These are phyloP conservation scores for Drosophila neonasuta DNA, from an alignment of 2,888 invertebrate species.

Conservation along the genomic window DNA sequence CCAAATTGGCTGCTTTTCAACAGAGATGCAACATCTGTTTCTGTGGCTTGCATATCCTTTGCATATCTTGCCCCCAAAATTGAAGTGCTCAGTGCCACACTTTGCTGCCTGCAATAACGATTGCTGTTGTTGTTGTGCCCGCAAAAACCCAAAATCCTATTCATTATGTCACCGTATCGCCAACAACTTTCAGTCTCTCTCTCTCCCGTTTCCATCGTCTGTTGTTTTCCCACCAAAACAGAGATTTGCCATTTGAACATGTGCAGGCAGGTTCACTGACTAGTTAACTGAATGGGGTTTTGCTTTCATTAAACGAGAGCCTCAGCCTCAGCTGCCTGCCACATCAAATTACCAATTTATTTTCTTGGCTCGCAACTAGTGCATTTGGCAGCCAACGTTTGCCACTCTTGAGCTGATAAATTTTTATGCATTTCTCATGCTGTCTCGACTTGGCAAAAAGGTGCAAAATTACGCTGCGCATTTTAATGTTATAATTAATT, in stretches of 20 bases:
- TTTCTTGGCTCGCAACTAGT: slow-evolving; percentile 59
- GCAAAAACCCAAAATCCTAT: slow-evolving; percentile 73
- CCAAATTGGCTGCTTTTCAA: slow-evolving; percentile 81
- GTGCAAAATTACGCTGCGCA: slow-evolving; percentile 49
- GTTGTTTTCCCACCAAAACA: slow-evolving; percentile 43
- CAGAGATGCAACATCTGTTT: slow-evolving; percentile 79
- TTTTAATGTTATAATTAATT: slow-evolving; percentile 63
- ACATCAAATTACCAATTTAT: slow-evolving; percentile 77
- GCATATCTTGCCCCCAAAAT: slow-evolving; percentile 71
- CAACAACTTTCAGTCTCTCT: slow-evolving; percentile 36
- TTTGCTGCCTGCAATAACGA: slow-evolving; percentile 2
- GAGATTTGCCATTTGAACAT: slow-evolving; percentile 57
- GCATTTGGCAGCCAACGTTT: slow-evolving; percentile 28
- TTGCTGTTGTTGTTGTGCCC: slow-evolving; percentile 43
- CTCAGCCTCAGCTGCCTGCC: slow-evolving; percentile 42
- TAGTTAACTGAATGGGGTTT: neutral
- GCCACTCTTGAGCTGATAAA: slow-evolving; percentile 35
- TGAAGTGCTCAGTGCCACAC: slow-evolving; percentile 43
- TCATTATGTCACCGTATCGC: slow-evolving; percentile 71
- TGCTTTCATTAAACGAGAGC: slow-evolving; percentile 62
- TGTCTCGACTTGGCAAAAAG: slow-evolving; percentile 16
- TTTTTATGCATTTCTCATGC: slow-evolving; percentile 40
- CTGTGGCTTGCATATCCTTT: slow-evolving; percentile 66
- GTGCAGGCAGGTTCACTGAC: slow-evolving; percentile 13
- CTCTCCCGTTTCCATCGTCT: neutral